Evolutionary conservation across 2,797 vertebrate genomes (phyloP).

Genomic region (Syndactyla subalaris): DNA sequence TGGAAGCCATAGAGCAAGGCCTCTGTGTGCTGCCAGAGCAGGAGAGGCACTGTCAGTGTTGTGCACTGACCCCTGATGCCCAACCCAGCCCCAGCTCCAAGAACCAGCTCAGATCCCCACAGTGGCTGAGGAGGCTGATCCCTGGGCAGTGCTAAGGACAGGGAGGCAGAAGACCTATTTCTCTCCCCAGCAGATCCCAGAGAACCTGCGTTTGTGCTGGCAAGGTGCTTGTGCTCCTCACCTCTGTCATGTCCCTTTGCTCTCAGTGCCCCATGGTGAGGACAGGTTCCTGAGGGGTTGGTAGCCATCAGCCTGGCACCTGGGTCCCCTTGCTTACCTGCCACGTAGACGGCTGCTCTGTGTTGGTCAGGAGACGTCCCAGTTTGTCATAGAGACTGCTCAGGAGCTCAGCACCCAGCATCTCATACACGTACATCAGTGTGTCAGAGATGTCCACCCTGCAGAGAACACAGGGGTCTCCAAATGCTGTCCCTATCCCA

Average conservation of each 20-base stretch:
- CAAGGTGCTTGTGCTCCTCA: background rate
- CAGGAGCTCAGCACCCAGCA: conserved; percentile 96
- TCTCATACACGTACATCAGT: conserved; percentile 98
- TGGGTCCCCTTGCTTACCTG: conserved; percentile 80
- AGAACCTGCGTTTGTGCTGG: background rate
- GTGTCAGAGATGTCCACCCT: conserved; percentile 99
- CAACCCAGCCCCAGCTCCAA: background rate
- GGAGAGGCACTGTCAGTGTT: background rate
- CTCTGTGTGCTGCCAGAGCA: conserved; percentile 87
- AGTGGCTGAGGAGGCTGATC: background rate
- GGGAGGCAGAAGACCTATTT: background rate
- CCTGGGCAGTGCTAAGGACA: background rate
- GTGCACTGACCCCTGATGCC: background rate
- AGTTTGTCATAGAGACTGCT: conserved; percentile 98
- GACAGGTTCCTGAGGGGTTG: background rate
- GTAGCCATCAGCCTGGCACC: background rate
- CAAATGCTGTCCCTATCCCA: background rate
- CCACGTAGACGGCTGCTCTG: conserved; percentile 92
- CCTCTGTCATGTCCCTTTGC: background rate
- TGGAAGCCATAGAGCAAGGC: conserved; percentile 97
- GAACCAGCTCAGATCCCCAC: background rate
- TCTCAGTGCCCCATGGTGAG: fast-evolving
- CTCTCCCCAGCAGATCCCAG: background rate
- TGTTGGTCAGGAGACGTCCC: conserved; percentile 91
- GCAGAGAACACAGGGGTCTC: conserved; percentile 18